A percentile compares a stretch with the other conserved stretches of the same genome.
Conservation (phyloP, 2,888 invertebrate genomes). For the Incurvaria masculella region DNA sequence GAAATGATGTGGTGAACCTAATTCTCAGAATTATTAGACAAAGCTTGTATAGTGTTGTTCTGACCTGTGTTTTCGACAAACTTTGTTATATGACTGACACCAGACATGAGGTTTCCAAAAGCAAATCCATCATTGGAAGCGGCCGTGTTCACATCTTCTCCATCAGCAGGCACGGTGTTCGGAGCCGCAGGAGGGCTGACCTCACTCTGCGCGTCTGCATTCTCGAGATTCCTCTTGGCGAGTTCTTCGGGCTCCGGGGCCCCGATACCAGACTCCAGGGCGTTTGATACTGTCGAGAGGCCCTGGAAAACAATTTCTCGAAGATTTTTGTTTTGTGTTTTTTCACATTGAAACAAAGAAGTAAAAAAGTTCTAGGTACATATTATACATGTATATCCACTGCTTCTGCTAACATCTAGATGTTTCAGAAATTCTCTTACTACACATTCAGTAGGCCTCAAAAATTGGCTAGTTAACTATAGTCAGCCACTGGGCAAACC, state of each 20-base stretch:
- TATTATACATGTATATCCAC: too few relatives aligned
- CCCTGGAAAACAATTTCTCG: constrained; percentile 64
- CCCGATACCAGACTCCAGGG: constrained; percentile 77
- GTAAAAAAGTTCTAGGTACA: too few relatives aligned
- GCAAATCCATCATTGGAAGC: constrained; percentile 40
- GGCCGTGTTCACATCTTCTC: constrained; percentile 7
- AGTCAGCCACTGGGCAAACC: neutral
- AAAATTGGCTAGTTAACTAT: too few relatives aligned
- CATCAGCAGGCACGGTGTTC: constrained; percentile 7
- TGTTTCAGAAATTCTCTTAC: too few relatives aligned
- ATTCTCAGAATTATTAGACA: too few relatives aligned
- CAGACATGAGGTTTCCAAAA: constrained; percentile 63
- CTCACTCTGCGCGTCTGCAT: constrained; percentile 20
- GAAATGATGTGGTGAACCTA: too few relatives aligned
- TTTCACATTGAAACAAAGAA: too few relatives aligned
- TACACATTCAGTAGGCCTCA: too few relatives aligned
- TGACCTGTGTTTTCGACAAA: constrained; percentile 65
- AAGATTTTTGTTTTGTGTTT: too few relatives aligned
- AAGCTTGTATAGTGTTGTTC: too few relatives aligned
- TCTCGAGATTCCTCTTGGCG: constrained; percentile 44
- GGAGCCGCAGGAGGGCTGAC: neutral
- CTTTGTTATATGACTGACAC: constrained; percentile 60
- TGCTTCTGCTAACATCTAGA: too few relatives aligned
- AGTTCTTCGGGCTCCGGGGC: constrained; percentile 80
- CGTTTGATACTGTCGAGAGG: constrained; percentile 63